Base-by-base conservation (phyloP, 2,888 invertebrate genomes). In the Papilio gigon region DNA sequence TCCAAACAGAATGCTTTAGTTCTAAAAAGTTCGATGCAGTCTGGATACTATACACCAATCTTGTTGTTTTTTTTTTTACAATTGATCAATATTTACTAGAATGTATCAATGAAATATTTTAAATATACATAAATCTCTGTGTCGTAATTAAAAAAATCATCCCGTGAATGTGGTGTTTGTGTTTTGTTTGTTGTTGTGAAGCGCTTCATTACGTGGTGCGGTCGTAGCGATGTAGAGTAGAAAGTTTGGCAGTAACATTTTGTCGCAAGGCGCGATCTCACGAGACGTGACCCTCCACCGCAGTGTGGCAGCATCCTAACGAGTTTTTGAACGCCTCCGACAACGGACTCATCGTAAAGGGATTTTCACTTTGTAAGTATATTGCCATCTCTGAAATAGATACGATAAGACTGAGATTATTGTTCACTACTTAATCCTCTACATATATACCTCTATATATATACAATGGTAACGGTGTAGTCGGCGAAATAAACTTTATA, bases 301-400 rank as follows among this genome's bases (percentile, higher is more conserved):
- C 89, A 89, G 84, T 84, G 87, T 86, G 85, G 82, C 80, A 82
- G 82, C 84, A 83, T 84, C 85, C 88, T 90, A 91, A 92, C 90
- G 91, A 91, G 89, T 88, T 90, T 92, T 90, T 90, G 90, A 91
- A 83, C 83, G 84, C 81, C 84, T 84, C 84, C 83, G 82, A 83
- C 85, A 84, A 78, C 78, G 80, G 80, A 81, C 84, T 84, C 84
- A 87, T 89, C 89, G 88, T 89, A 87, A 86, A 89, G 85, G 87
- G 88, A 90, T 91, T 91, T 88, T 80, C 88, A 90, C 89, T 89
- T 89, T 87, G 85, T 84, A 84, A 89, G 84, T 86, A 87, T 85
- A 87, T 85, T 84, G 77, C 77, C 75, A 82, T 80, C 78, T 33
- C 59, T 58, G 74, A 68, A 68, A 72, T 37, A 68, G 67, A 72